These are phyloP conservation scores for Cryptocephalus primarius DNA, from an alignment of 2,888 invertebrate genomes.

Conservation along the genomic window DNA sequence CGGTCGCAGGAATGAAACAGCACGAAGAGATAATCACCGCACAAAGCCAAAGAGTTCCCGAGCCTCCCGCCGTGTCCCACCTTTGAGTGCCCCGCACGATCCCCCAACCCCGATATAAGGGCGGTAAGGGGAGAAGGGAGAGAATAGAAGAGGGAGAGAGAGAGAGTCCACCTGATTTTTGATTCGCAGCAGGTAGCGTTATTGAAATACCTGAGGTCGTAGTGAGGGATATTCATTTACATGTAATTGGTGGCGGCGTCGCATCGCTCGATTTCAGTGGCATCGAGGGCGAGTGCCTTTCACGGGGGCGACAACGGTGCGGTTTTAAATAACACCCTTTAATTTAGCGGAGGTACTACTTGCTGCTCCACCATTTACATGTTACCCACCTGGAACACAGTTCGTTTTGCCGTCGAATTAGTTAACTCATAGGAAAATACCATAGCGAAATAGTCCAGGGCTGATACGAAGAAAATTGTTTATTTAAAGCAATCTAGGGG, in stretches of 20 bases:
- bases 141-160: not conserved
- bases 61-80: no score
- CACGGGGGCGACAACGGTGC: not conserved
- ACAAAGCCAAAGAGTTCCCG: no score
- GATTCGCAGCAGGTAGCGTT: slow-evolving; percentile 28
- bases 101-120: no score
- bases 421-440: no score
- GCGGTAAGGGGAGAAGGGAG: not conserved
- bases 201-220: slow-evolving; percentile 29
- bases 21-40: no score
- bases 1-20: no score
- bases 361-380: not conserved
- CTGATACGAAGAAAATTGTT: no score
- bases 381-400: no score
- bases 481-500: no score
- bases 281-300: not conserved
- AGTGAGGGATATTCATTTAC: slow-evolving; percentile 30
- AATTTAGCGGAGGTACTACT: not conserved
- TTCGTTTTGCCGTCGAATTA: no score
- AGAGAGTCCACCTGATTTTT: slow-evolving; percentile 12
- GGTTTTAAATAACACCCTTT: not conserved
- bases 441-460: no score
- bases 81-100: no score
- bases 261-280: not conserved
- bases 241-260: slow-evolving; percentile 25